Base-by-base conservation (phyloP, 2,797 vertebrate genomes). In the Petrocephalus schoutedeni region DNA sequence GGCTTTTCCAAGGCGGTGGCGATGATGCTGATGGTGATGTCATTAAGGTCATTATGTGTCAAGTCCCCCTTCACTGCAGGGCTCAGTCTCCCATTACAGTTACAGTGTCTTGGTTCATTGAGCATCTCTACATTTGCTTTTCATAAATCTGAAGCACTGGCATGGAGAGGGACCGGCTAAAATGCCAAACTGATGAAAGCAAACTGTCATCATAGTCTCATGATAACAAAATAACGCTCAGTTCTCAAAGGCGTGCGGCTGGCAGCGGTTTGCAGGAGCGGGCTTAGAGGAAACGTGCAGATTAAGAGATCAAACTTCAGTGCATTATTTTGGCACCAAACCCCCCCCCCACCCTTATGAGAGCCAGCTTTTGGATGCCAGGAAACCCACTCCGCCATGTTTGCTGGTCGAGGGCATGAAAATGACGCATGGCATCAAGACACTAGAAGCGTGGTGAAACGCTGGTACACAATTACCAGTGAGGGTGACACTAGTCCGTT, bases 261-360 rank as follows among this genome's bases (percentile, higher is more conserved):
- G 83, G 21, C 28, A 49, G 23, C 49, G 10, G 90, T 80, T 89
- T 53, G n/a, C 23, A 71, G 59, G 83, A 56, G 3, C n/a, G 10
- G 28, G 45, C 19, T 64, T n/a, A 49, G 56, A 67, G 58, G 45
- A 23, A 67, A 36, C 23, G 54, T 82, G 53, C 21, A 32, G 54
- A 83, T 57, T 28, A 57, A 49, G 64, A 87, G 67, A 87, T 87
- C 87, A 6, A 36, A 59, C 83, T 56, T n/a, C 2, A 83, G 71
- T 51, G 28, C 6, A 21, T 36, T 51, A 77, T 74, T 23, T 74
- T 77, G 64, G 67, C 87, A 77, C 64, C 21, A 36, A 56, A 56
- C 3, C 19, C 12, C 71, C 71, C 12, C 61, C 41, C 41, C 14
- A 53, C 64, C 16, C 53, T 80, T 80, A 41, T 41, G 71, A 77